A percentile compares a stretch with the other conserved stretches of the same genome.
Evolutionary conservation across 1,140 invertebrate genomes (phyloP).

Genomic region (Dendroctonus ponderosae): DNA sequence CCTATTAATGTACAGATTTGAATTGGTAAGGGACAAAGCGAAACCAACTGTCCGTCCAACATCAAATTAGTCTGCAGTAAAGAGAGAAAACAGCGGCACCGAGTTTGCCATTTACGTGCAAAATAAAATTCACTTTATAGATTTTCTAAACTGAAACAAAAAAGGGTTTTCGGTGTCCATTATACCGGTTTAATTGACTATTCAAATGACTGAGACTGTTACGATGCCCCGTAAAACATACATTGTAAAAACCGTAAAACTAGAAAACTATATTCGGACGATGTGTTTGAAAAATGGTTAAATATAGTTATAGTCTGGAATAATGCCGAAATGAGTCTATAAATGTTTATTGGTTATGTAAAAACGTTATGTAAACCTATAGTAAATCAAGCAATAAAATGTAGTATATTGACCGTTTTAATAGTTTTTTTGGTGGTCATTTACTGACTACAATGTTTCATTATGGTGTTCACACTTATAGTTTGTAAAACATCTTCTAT

Average conservation of each 20-base stretch:
- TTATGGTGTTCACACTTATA: no score
- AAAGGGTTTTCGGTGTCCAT: conserved; percentile 17
- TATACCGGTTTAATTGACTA: conserved; percentile 27
- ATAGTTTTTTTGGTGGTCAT: no score
- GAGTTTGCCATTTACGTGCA: conserved; percentile 22
- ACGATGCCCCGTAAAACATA: conserved; percentile 19
- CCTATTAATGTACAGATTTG: no score
- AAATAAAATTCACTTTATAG: conserved; percentile 15
- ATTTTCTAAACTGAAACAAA: conserved; percentile 21
- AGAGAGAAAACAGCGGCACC: conserved; percentile 5
- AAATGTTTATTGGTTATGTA: conserved; percentile 14
- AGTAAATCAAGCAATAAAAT: not conserved
- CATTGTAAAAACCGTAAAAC: conserved; percentile 27
- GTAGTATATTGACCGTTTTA: no score
- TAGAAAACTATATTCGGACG: conserved; percentile 14
- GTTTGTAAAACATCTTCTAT: no score
- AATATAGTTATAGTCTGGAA: conserved; percentile 3
- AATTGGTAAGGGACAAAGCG: conserved; percentile 1
- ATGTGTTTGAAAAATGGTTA: conserved; percentile 11
- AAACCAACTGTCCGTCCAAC: conserved; percentile 11
- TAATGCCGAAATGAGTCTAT: conserved; percentile 10
- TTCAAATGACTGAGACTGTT: conserved; percentile 23
- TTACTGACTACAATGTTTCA: no score
- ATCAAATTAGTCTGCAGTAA: conserved; percentile 14
- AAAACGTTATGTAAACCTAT: conserved; percentile 1